These are phyloP conservation scores for Macrophya alboannulata DNA, from an alignment of 2,888 invertebrate species.

Conservation along the genomic window DNA sequence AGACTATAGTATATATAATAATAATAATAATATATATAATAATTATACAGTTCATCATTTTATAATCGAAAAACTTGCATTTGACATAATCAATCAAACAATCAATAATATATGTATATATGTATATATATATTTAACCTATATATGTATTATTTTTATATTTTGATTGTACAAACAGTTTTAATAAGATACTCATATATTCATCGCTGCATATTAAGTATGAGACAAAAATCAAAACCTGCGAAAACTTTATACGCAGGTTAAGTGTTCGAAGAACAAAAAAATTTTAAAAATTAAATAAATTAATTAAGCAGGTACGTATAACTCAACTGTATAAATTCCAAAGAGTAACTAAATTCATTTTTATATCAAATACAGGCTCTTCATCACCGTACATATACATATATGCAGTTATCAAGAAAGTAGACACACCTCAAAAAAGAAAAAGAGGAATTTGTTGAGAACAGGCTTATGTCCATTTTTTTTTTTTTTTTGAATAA, in stretches of 20 bases:
- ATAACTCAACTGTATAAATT: neutral
- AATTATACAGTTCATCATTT: neutral
- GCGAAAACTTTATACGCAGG: neutral
- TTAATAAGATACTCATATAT: neutral
- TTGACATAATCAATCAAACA: slow-evolving; percentile 9
- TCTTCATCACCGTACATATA: neutral
- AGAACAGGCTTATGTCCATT: too few relatives aligned
- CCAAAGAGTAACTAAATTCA: neutral
- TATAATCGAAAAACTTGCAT: slow-evolving; percentile 8
- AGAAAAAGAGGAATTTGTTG: too few relatives aligned
- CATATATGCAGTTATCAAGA: neutral
- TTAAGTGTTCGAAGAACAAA: neutral
- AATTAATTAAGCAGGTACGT: neutral
- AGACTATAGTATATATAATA: too few relatives aligned
- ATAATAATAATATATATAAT: neutral
- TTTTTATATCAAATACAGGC: slow-evolving; percentile 32
- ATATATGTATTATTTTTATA: neutral
- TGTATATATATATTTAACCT: neutral
- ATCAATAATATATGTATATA: neutral
- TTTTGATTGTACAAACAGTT: slow-evolving; percentile 23
- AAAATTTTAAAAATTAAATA: neutral
- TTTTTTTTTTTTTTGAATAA: too few relatives aligned
- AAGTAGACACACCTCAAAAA: neutral
- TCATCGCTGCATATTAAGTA: neutral
- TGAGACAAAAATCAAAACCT: neutral